Percentiles rank a stretch among this genome's conserved stretches.
Evolutionary conservation across 2,113 vertebrate genomes (phyloP).

Genomic region (Gnathonemus longibarbis): DNA sequence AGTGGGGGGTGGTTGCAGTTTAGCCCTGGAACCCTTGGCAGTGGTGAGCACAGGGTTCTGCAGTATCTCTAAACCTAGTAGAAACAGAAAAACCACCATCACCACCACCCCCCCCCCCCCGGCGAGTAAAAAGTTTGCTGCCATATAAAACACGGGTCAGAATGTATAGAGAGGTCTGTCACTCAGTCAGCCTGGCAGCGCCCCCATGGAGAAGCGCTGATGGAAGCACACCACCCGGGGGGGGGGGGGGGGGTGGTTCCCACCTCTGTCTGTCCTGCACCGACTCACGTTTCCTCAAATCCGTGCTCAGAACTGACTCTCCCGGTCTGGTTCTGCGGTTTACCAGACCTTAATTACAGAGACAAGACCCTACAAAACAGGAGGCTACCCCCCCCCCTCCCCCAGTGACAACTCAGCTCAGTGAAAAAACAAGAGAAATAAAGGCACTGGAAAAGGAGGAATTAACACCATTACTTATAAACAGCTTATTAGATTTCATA

Average conservation of each 20-base stretch:
- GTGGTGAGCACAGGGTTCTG: neutral
- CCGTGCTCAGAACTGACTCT: neutral
- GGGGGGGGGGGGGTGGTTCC: neutral
- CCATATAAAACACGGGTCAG: slow-evolving; percentile 33
- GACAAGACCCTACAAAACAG: neutral
- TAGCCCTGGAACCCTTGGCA: neutral
- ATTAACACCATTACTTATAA: neutral
- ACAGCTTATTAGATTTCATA: neutral
- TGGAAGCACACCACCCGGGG: slow-evolving; percentile 31
- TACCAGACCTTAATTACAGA: neutral
- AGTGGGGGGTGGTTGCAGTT: neutral
- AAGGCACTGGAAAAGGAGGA: neutral
- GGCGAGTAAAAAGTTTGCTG: slow-evolving; percentile 31
- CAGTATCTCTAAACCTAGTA: slow-evolving; percentile 1
- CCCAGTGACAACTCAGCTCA: neutral
- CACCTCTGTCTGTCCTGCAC: neutral
- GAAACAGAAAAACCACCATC: neutral
- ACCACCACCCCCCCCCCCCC: neutral
- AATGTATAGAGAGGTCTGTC: slow-evolving; percentile 27
- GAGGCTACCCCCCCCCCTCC: neutral
- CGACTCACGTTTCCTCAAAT: neutral
- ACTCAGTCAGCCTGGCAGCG: slow-evolving; percentile 25
- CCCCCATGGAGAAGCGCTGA: slow-evolving; percentile 3
- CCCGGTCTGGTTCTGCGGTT: neutral
- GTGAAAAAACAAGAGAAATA: neutral